Evolutionary conservation across 2,113 vertebrate genomes (phyloP), one percentile per base, ranked within the genome.

Genomic region (Sialia sialis): DNA sequence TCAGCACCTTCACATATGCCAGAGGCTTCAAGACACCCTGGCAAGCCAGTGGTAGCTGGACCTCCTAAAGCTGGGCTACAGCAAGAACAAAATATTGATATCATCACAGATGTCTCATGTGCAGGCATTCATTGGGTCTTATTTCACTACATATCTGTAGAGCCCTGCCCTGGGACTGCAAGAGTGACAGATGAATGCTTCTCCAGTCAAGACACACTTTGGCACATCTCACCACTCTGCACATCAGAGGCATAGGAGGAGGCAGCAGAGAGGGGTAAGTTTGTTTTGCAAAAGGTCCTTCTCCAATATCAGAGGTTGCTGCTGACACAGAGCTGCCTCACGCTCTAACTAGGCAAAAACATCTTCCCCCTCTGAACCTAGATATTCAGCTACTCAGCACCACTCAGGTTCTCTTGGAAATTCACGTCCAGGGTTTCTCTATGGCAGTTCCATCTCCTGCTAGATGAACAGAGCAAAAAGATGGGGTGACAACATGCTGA

Each of bases 61-160:
- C 51, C 41, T 93, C 49, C 29, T 55, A 17, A 34, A 59, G 75
- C 51, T 39, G 46, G 48, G 52, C 62, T 89, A 87, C 32, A 82
- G 56, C 52, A 85, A 62, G 81, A 88, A 80, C 59, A 92, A 93
- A 93, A 92, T 69, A 67, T 78, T 88, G 88, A 10, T 89, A 91
- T 72, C 64, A 68, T 72, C 89, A 92, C 1, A 3, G 41, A 66
- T 68, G 87, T 87, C 81, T 90, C 58, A 67, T 16, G 13, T 21
- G 79, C 46, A 81, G 78, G 85, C 89, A 94, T 84, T 89, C 70
- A 49, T 4, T 49, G 86, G 68, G 59, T 90, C 94, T 88, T 76
- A 90, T 89, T 95, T 95, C 95, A 94, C 82, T 70, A 56, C 23
- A 26, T 83, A 74, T 87, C 89, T 58, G 54, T 25, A 87, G 52